A percentile compares a stretch with the other conserved stretches of the same genome.
Evolutionary conservation across 2,797 vertebrate species (phyloP).

Genomic region (Lutjanus campechanus): DNA sequence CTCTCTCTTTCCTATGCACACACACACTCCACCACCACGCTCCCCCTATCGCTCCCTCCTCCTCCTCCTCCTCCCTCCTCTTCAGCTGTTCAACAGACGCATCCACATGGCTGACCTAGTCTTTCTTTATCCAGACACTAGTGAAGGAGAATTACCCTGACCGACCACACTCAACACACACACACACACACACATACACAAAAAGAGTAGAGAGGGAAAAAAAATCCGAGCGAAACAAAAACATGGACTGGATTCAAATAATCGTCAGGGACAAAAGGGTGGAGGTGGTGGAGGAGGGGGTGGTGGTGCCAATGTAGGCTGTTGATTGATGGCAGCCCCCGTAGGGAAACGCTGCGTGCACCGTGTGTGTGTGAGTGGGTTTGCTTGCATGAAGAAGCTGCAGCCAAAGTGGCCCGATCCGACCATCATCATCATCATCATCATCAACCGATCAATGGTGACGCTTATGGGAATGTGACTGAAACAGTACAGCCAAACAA

Average conservation of each 20-base stretch:
- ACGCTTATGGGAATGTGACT: constrained; percentile 80
- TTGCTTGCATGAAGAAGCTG: constrained; percentile 83
- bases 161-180: constrained; percentile 67
- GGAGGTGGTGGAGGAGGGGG: constrained; percentile 12
- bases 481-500: constrained; percentile 68
- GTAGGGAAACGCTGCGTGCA: constrained; percentile 78
- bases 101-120: constrained; percentile 94
- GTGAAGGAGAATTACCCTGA: constrained; percentile 86
- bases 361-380: constrained; percentile 69
- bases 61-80: constrained; percentile 79
- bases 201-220: constrained; percentile 36
- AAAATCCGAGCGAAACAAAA: constrained; percentile 87
- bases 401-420: constrained; percentile 74
- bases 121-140: constrained; percentile 90
- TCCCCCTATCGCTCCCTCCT: constrained; percentile 75
- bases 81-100: constrained; percentile 91
- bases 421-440: constrained; percentile 66
- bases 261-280: constrained; percentile 75
- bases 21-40: constrained; percentile 71
- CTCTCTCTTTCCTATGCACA: constrained; percentile 70
- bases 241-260: constrained; percentile 90
- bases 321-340: constrained; percentile 88
- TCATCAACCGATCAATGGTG: constrained; percentile 70
- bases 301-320: constrained; percentile 53
- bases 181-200: constrained; percentile 15